Evolutionary conservation across 2,888 invertebrate genomes (phyloP), one percentile per base, ranked within the genome.

Genomic region (Homarus gammarus): DNA sequence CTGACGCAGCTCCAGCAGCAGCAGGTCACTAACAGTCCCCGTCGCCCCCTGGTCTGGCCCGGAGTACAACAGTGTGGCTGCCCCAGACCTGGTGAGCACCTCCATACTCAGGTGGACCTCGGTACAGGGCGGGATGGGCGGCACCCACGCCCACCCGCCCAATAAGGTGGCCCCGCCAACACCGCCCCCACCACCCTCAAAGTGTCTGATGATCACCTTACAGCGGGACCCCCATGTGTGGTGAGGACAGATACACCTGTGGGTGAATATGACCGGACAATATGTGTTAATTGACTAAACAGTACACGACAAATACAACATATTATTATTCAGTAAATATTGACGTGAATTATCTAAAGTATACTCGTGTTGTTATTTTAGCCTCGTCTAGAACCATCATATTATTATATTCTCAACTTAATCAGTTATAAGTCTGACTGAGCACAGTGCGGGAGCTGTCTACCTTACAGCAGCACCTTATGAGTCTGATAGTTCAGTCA

Each of bases 211-310:
- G 73, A 91, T 68, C 31, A 89, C 64, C 64, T 91, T 91, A 94
- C 99, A 99, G 89, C 96, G 96, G 0, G 98, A 97, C 0, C 99
- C 99, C 12, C 96, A 96, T 83, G 95, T 95, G 0, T 97, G 97
- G 83, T 96, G 95, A 0, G 96, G 96, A 93, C 99, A 99, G 88
- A 96, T 96, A 94, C 99, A 99, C 92, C 95, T 95, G 79, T 49
- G 85, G 79, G 81, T 33, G 27, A n/a, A n/a, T n/a, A n/a, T n/a
- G n/a, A n/a, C n/a, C n/a, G n/a, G n/a, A n/a, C n/a, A n/a, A n/a
- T n/a, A n/a, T n/a, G n/a, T n/a, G n/a, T n/a, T n/a, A n/a, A n/a
- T n/a, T n/a, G n/a, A n/a, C n/a, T n/a, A n/a, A n/a, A n/a, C n/a
- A n/a, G n/a, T n/a, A n/a, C n/a, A n/a, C n/a, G n/a, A n/a, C n/a